Conservation (phyloP, 2,888 invertebrate species). For the Argyra leucocephala region DNA sequence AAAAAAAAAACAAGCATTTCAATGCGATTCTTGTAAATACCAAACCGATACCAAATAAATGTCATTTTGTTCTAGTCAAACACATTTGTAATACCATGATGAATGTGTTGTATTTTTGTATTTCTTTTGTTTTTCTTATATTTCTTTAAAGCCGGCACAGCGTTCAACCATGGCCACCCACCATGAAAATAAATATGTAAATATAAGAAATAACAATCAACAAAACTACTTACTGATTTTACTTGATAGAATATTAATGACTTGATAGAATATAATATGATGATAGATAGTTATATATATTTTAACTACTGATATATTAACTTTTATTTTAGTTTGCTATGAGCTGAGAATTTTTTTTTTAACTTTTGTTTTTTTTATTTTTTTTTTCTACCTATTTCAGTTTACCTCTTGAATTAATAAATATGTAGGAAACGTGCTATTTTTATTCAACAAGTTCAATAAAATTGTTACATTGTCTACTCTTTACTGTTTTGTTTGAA, state of each 20-base stretch:
- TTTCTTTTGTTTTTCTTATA: not conserved
- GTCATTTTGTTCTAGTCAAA: not conserved
- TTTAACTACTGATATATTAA: too few relatives aligned
- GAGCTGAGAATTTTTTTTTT: too few relatives aligned
- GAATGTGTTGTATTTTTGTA: not conserved
- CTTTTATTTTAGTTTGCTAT: too few relatives aligned
- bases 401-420: not conserved
- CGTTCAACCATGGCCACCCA: not conserved
- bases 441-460: too few relatives aligned
- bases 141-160: not conserved
- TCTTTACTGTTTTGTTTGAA: too few relatives aligned
- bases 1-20: too few relatives aligned
- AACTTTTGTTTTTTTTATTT: too few relatives aligned
- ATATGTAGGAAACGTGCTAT: not conserved
- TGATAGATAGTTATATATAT: not conserved
- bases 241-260: not conserved
- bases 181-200: not conserved
- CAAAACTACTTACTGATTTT: too few relatives aligned
- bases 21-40: too few relatives aligned
- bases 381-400: too few relatives aligned
- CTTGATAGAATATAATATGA: not conserved
- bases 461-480: too few relatives aligned
- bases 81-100: not conserved
- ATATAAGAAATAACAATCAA: too few relatives aligned
- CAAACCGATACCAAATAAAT: not conserved